Evolutionary conservation across 2,113 vertebrate genomes (phyloP).

Genomic region (Uria lomvia): DNA sequence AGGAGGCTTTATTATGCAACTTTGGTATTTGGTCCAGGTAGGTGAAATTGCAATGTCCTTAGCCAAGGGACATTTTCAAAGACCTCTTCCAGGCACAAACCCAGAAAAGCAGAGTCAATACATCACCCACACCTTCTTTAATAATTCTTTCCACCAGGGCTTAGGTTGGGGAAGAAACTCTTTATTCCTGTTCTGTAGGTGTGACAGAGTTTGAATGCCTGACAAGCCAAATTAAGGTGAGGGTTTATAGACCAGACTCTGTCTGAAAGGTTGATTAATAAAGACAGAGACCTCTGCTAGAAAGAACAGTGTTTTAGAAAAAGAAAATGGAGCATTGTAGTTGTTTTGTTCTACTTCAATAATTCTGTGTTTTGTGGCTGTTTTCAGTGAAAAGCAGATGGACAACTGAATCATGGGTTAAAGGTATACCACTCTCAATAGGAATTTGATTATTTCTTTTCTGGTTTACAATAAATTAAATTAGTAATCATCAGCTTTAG

Average conservation of each 20-base stretch:
- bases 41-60: not conserved
- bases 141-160: not conserved
- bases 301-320: not conserved
- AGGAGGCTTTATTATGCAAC: not conserved
- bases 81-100: not conserved
- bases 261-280: not conserved
- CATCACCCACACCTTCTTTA: not conserved
- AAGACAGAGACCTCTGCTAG: not conserved
- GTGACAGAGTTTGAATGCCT: not conserved
- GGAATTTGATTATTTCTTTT: not conserved
- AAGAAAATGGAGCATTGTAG: not conserved
- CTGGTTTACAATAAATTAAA: not conserved
- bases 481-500: not conserved
- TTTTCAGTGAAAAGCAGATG: slow-evolving; percentile 8
- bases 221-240: not conserved
- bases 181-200: not conserved
- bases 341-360: not conserved
- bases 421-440: not conserved
- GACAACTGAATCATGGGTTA: not conserved
- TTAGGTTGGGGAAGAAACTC: not conserved
- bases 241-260: not conserved
- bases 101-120: not conserved
- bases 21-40: not conserved
- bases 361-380: not conserved
- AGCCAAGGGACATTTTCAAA: not conserved